Evolutionary conservation across 2,797 vertebrate genomes (phyloP), one percentile per base, ranked within the genome.

Genomic region (Vespertilio murinus): DNA sequence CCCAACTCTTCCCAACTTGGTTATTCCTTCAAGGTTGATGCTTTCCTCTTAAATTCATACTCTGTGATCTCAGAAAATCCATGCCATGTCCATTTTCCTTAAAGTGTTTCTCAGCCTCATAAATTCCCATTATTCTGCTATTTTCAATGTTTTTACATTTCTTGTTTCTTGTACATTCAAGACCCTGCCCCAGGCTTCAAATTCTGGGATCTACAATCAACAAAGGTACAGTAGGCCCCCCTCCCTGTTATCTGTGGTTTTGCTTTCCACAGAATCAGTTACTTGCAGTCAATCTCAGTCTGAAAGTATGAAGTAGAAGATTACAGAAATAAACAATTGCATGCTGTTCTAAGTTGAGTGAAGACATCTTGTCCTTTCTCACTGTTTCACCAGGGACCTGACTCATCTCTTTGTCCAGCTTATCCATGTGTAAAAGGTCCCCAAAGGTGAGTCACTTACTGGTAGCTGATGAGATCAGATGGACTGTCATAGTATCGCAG

Each of bases 91-190:
- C 11, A 10, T 78, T 85, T 38, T 6, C 35, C 17, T 79, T 6
- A 81, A 82, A 77, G 30, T 83, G 13, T 35, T 74, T 84, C 91
- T 93, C 25, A 84, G 65, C 18, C 30, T 56, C n/a, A 84, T 90
- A 47, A n/a, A 54, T 88, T 49, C n/a, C 70, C 77, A 59, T 61
- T 59, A 45, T 82, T 75, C 59, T 78, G 82, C 33, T 88, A n/a
- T 79, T 93, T 69, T 61, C 45, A 74, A 38, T 23, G n/a, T 82
- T 79, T 70, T 30, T 93, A 45, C 12, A 59, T 80, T 90, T 45
- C 52, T 49, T 78, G 9, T 90, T 79, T 86, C 47, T 38, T 74
- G 4, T 80, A 12, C 2, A n/a, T 61, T 47, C 16, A 30, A 8
- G 22, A 92, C 33, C 45, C 17, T 94, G 30, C 20, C 80, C 14